Percentiles rank a stretch among this genome's conserved stretches.
phyloP scores from a whole-genome alignment of 2,888 invertebrate species.

The Callinectes sapidus region DNA sequence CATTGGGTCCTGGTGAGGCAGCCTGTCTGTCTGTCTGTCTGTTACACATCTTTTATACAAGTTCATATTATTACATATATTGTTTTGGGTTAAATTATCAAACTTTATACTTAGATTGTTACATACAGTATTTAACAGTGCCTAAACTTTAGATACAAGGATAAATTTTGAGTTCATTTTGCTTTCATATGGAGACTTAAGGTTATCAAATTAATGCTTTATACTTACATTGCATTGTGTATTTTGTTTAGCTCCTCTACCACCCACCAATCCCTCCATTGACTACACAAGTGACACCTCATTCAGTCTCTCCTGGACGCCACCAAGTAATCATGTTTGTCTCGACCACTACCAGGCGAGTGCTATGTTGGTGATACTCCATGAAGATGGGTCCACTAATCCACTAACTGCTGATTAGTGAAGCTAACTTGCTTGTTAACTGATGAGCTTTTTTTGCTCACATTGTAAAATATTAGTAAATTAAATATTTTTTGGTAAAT shows the following conservation, averaged over 20 bases:
- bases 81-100: too few relatives aligned
- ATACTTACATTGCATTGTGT: background rate
- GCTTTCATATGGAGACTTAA: background rate
- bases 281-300: conserved; percentile 39
- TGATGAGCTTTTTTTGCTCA: too few relatives aligned
- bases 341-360: conserved; percentile 51
- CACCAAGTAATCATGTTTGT: conserved; percentile 1
- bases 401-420: too few relatives aligned
- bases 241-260: conserved; percentile 6
- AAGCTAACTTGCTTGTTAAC: too few relatives aligned
- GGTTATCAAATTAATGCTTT: background rate
- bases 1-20: conserved; percentile 40
- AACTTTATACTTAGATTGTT: too few relatives aligned
- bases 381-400: too few relatives aligned
- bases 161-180: background rate
- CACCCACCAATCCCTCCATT: conserved; percentile 41
- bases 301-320: conserved; percentile 46
- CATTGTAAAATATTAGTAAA: too few relatives aligned
- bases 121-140: background rate
- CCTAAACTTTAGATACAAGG: background rate
- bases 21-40: background rate
- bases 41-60: too few relatives aligned
- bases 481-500: too few relatives aligned
- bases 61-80: too few relatives aligned
- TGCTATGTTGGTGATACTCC: background rate